A percentile compares a stretch with the other conserved stretches of the same genome.
phyloP scores from a whole-genome alignment of 1,140 invertebrate genomes.

The Wiebesia pumilae region DNA sequence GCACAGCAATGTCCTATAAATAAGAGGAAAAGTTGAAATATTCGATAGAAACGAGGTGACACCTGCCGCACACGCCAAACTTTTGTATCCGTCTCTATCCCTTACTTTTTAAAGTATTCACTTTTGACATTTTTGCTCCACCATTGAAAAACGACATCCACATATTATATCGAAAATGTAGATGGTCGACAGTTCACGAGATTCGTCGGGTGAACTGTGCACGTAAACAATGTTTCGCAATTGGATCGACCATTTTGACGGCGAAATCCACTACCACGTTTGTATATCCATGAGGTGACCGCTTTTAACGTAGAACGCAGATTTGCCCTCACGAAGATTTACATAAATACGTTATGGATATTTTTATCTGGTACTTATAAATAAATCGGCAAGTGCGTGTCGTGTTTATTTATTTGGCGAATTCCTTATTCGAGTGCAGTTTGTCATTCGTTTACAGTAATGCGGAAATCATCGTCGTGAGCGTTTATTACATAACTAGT shows the following conservation, averaged over 20 bases:
- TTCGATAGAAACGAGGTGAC: slow-evolving; percentile 55
- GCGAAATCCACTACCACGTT: background rate
- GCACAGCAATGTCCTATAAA: slow-evolving; percentile 44
- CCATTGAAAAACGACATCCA: background rate
- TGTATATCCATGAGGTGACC: background rate
- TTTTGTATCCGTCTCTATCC: slow-evolving; percentile 2
- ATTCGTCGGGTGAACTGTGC: background rate
- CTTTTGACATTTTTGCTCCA: background rate
- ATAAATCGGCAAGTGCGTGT: background rate
- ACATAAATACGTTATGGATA: background rate
- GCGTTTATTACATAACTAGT: too few species aligned
- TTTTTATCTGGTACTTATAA: slow-evolving; percentile 18
- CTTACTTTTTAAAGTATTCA: background rate
- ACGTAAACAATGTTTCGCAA: slow-evolving; percentile 29
- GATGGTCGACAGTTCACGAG: background rate
- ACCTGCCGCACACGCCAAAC: slow-evolving; percentile 40
- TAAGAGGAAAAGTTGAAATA: slow-evolving; percentile 52
- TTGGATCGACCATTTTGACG: slow-evolving; percentile 2
- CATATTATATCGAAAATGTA: background rate
- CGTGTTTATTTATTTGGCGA: slow-evolving; percentile 30
- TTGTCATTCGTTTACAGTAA: too few species aligned
- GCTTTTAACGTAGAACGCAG: slow-evolving; percentile 28
- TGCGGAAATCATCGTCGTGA: too few species aligned
- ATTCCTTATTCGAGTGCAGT: background rate
- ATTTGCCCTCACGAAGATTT: background rate